Percentiles rank a stretch among this genome's conserved stretches.
Conservation (phyloP, 2,888 invertebrate species). For the Brachypterus glaber region DNA sequence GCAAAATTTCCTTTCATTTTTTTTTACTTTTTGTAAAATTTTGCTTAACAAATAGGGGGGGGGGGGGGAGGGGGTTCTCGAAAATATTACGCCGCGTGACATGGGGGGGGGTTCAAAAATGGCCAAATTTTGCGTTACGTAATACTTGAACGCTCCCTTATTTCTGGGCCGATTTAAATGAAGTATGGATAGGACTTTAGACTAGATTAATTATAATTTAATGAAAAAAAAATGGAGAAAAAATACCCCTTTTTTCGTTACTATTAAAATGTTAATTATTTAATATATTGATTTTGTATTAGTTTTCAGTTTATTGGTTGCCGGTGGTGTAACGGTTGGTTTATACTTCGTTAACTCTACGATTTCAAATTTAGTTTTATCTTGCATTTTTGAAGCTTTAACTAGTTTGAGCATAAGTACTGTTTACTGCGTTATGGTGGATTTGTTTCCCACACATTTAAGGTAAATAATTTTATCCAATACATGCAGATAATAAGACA, state of each 20-base stretch:
- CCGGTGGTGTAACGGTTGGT: conserved; percentile 63
- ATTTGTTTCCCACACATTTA: conserved; percentile 73
- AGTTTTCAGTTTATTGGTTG: conserved; percentile 68
- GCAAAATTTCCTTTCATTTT: no score
- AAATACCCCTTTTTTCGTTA: conserved; percentile 5
- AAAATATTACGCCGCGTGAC: no score
- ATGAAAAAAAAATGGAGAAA: no score
- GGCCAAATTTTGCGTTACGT: no score
- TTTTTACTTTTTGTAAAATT: no score
- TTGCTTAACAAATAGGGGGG: no score
- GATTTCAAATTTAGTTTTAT: conserved; percentile 60
- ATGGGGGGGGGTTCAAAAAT: no score
- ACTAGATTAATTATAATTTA: no score
- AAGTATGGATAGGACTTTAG: no score
- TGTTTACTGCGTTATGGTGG: conserved; percentile 72
- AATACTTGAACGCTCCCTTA: no score
- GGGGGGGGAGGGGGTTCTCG: no score
- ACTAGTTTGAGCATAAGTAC: conserved; percentile 72
- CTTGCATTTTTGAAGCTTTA: conserved; percentile 70
- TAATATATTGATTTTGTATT: conserved; percentile 23
- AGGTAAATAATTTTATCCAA: conserved; percentile 44
- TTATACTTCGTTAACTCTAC: conserved; percentile 67
- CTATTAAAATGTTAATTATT: background rate
- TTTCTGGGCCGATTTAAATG: no score
- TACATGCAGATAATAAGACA: background rate